These are phyloP conservation scores for Megalonaias nervosa DNA, from an alignment of 1,140 invertebrate genomes.

Conservation along the genomic window DNA sequence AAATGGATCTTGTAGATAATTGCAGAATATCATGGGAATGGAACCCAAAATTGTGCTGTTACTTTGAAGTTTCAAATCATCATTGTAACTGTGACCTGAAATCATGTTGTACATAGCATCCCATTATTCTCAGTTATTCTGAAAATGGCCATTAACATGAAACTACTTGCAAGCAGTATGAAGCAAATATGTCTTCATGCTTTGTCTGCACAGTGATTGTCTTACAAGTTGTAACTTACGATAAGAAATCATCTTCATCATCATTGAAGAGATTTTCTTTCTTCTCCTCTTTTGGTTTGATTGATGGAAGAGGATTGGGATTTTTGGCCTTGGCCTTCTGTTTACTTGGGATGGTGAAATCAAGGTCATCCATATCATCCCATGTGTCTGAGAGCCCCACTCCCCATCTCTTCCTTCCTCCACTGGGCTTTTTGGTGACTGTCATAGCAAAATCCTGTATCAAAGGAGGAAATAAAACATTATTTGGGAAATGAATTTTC, in stretches of 20 bases:
- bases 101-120: too few species aligned
- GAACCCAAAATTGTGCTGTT: too few species aligned
- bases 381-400: conserved; percentile 56
- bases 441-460: conserved; percentile 17
- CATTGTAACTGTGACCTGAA: too few species aligned
- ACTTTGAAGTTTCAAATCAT: too few species aligned
- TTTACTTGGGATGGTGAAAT: conserved; percentile 48
- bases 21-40: too few species aligned
- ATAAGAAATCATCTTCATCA: conserved; percentile 64
- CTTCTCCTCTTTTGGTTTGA: conserved; percentile 37
- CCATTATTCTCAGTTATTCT: too few species aligned
- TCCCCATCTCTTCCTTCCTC: conserved; percentile 54
- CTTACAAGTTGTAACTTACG: conserved; percentile 39
- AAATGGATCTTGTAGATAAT: too few species aligned
- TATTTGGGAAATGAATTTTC: too few species aligned
- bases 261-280: conserved; percentile 48
- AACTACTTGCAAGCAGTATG: too few species aligned
- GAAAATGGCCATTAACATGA: too few species aligned
- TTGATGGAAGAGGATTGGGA: conserved; percentile 20
- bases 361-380: conserved; percentile 67
- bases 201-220: background rate
- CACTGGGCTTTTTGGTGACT: conserved; percentile 47
- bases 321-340: conserved; percentile 43
- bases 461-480: too few species aligned
- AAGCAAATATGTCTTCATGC: too few species aligned